Evolutionary conservation across 2,888 invertebrate species (phyloP), one percentile per base, ranked within the genome.

Genomic region (Luperina nickerlii): DNA sequence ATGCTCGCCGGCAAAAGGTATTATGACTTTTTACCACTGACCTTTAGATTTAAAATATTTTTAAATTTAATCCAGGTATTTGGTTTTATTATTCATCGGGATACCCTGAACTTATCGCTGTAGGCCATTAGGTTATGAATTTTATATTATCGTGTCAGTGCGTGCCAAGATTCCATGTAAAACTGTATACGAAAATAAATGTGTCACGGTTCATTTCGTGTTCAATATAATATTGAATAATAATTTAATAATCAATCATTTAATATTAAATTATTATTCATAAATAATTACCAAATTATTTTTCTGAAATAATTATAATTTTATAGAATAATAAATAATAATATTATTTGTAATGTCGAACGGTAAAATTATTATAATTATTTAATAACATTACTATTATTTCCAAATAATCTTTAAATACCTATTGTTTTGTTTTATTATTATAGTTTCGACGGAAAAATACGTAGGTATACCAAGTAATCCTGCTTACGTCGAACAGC

Each of bases 81-180:
- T 15, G 4, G 3, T 15, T 83, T 84, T 76, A 85, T 73, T 77
- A 87, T 88, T 88, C 66, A 87, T 69, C 62, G 7, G 51, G 57
- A 65, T 76, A 69, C 72, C 70, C 67, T 67, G 76, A 82, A 76
- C 70, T 78, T 80, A 82, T 78, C 77, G 11, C 48, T 45, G 45
- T 67, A 15, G 57, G 63, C 73, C 54, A 87, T 81, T 79, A 77
- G 15, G n/a, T 68, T 67, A 87, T 88, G 54, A 88, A 88, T 88
- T 81, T 85, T 87, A 73, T 83, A 88, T 87, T 24, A 73, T 24
- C 15, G 20, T 54, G 45, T 42, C 60, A 66, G 48, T 63, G 32
- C 83, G 75, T 81, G 62, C 76, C 67, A 73, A 79, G 63, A 75
- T 66, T 84, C 48, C 48, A 27, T 81, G 73, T 79, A 51, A 24